Evolutionary conservation across 2,113 vertebrate species (phyloP).

Genomic region (Drymodes brunneopygia): DNA sequence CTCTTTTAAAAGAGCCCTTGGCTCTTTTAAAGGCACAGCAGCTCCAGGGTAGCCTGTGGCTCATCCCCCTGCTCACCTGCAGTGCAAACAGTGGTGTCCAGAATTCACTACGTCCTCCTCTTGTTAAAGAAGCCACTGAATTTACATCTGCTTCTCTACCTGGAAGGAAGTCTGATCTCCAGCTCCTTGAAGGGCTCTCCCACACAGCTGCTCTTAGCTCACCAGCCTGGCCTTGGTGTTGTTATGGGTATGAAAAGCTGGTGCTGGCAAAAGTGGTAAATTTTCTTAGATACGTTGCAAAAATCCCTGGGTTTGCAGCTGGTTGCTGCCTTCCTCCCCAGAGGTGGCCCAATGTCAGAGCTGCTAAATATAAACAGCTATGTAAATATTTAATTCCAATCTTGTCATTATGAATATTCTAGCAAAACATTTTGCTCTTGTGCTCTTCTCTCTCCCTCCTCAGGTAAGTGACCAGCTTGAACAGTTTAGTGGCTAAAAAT

Average conservation of each 20-base stretch:
- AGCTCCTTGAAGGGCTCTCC: background rate
- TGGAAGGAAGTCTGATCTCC: background rate
- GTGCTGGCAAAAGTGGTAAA: background rate
- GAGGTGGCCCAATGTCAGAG: slow-evolving; percentile 9
- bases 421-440: slow-evolving; percentile 55
- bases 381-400: slow-evolving; percentile 56
- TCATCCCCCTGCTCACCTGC: background rate
- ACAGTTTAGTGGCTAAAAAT: slow-evolving; percentile 32
- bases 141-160: background rate
- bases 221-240: background rate
- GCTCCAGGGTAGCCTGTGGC: background rate
- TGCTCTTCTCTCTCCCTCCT: background rate
- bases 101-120: background rate
- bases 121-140: background rate
- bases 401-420: slow-evolving; percentile 60
- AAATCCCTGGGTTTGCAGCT: background rate
- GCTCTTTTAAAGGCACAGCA: background rate
- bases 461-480: slow-evolving; percentile 39
- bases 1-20: background rate
- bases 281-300: background rate
- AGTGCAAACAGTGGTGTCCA: background rate
- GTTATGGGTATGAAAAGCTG: background rate
- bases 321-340: background rate
- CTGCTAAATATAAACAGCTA: background rate
- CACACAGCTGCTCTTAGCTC: background rate